Base-by-base conservation (phyloP, 1,140 invertebrate species). In the Pygmarrhopalites habei region DNA sequence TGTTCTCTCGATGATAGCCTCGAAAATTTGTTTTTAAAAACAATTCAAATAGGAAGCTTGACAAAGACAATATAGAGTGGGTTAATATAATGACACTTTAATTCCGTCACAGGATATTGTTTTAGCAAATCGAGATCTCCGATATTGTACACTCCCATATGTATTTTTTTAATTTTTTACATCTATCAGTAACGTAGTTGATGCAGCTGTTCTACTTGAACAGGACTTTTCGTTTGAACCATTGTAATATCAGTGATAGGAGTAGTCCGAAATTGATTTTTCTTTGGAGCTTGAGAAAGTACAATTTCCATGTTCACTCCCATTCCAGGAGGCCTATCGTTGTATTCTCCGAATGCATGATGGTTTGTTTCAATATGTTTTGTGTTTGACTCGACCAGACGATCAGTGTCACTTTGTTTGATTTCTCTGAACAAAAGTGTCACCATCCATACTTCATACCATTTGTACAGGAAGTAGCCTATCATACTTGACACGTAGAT, bases 371-470 rank as follows among this genome's bases (percentile, higher is more conserved):
- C 15, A 10, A 7, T n/a, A n/a, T n/a, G n/a, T n/a, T n/a, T n/a
- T n/a, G 5, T 35, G 15, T 35, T 35, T 35, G 5, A 35, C 32
- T 15, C 15, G 32, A n/a, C 32, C 15, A 35, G 15, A 10, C 44
- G 4, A n/a, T 46, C 44, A 21, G 44, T 26, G 10, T 52, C 49
- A 4, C 39, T 32, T 23, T 56, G 15, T 32, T 26, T 25, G 2
- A 65, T 25, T 56, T 70, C 68, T 57, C 61, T 62, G 21, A 59
- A 64, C 1, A 67, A 44, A 26, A 47, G 15, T 7, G 26, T 12
- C 0, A 65, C 58, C 4, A 70, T 67, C 68, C 68, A 70, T 3
- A 70, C 43, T 58, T 62, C 61, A 39, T 70, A 70, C 60, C 65
- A 70, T 39, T 67, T 67, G 46, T 70, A 70, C 2, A 70, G 43